Evolutionary conservation across 1,140 invertebrate genomes (phyloP).

Genomic region (Phocides pigmalion): DNA sequence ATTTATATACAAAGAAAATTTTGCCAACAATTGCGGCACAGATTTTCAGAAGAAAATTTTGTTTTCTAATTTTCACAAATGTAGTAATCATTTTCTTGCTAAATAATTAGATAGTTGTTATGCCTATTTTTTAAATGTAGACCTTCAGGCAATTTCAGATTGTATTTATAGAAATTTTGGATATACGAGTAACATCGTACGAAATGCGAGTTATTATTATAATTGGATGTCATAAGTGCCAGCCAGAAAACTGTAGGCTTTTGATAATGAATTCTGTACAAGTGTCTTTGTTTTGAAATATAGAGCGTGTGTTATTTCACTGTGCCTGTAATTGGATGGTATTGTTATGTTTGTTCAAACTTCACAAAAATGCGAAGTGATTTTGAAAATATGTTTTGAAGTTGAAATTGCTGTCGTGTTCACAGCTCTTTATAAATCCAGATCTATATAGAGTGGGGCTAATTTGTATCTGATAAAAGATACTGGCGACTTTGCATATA

Average conservation of each 20-base stretch:
- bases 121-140: constrained; percentile 13
- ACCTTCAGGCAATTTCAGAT: not conserved
- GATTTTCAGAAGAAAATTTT: constrained; percentile 17
- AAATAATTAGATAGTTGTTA: constrained; percentile 19
- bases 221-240: constrained; percentile 19
- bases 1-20: constrained; percentile 5
- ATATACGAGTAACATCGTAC: not conserved
- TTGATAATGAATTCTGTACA: constrained; percentile 18
- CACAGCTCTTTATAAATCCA: too few relatives aligned
- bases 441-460: too few relatives aligned
- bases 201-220: constrained; percentile 17
- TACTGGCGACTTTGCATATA: too few relatives aligned
- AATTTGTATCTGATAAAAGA: too few relatives aligned
- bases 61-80: constrained; percentile 8
- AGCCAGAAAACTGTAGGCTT: constrained; percentile 11
- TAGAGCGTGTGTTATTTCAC: constrained; percentile 9
- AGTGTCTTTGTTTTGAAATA: constrained; percentile 16
- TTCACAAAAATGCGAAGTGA: not conserved
- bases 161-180: not conserved
- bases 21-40: constrained; percentile 8
- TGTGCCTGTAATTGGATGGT: constrained; percentile 10
- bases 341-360: constrained; percentile 2
- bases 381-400: not conserved
- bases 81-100: constrained; percentile 12
- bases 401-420: too few relatives aligned